These are phyloP conservation scores for Lophius piscatorius DNA, from an alignment of 2,113 vertebrate genomes.

Conservation along the genomic window DNA sequence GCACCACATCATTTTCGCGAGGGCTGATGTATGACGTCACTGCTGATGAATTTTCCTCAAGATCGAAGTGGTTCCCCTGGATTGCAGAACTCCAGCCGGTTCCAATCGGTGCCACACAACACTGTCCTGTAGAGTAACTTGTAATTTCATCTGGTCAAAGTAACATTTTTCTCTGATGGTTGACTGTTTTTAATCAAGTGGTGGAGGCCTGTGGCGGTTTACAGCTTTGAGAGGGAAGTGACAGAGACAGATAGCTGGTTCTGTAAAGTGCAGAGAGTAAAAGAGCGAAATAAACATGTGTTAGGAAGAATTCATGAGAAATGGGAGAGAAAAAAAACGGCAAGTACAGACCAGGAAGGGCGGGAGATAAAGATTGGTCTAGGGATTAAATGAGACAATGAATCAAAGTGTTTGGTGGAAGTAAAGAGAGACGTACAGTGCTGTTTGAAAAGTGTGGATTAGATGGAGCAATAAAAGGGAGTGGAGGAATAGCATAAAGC, in stretches of 20 bases:
- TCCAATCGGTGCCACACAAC: too few species aligned
- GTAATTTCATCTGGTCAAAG: too few species aligned
- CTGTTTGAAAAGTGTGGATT: constrained; percentile 26
- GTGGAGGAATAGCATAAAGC: constrained; percentile 25
- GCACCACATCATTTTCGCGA: too few species aligned
- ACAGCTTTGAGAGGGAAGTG: constrained; percentile 30
- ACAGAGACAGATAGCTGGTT: constrained; percentile 41
- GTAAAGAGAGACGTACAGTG: not conserved
- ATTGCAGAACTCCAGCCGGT: too few species aligned
- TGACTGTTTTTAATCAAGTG: too few species aligned
- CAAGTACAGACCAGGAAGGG: not conserved
- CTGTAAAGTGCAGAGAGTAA: not conserved
- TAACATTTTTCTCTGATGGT: too few species aligned
- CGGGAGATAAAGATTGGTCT: constrained; percentile 19
- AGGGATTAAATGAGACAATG: constrained; percentile 22
- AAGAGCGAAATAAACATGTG: constrained; percentile 27
- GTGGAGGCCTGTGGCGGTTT: not conserved
- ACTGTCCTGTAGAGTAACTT: too few species aligned
- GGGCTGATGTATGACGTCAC: too few species aligned
- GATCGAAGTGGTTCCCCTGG: too few species aligned
- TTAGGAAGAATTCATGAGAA: constrained; percentile 20
- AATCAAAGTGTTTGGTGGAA: constrained; percentile 13
- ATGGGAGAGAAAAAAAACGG: not conserved
- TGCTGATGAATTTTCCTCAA: too few species aligned
- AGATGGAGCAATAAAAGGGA: constrained; percentile 24